Conservation (phyloP, 2,888 invertebrate species). For the Drosophila engyochracea region DNA sequence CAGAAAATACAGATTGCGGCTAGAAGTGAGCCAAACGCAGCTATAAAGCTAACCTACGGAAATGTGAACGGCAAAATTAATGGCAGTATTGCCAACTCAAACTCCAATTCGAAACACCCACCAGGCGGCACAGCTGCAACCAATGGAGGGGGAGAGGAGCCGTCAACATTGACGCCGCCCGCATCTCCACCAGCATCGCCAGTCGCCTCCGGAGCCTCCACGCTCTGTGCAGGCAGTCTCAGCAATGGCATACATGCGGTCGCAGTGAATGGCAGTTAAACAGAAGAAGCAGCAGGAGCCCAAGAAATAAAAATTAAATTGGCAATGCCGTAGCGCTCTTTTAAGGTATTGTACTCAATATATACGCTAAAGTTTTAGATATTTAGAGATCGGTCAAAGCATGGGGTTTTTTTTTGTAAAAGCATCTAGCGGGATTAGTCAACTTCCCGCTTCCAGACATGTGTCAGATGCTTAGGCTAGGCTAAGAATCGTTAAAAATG, state of each 20-base stretch:
- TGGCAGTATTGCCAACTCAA: conserved; percentile 10
- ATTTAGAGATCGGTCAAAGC: conserved; percentile 19
- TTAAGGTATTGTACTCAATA: conserved; percentile 35
- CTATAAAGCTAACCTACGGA: conserved; percentile 17
- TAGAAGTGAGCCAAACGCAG: conserved; percentile 3
- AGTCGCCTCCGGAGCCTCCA: conserved; percentile 48
- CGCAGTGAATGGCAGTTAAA: conserved; percentile 82
- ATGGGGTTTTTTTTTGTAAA: conserved; percentile 32
- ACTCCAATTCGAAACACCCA: conserved; percentile 9
- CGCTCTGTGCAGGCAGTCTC: conserved; percentile 48
- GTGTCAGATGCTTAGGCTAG: conserved; percentile 39
- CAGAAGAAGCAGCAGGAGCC: conserved; percentile 14
- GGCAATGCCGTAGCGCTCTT: neutral
- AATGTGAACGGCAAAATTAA: conserved; percentile 13
- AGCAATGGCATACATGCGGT: conserved; percentile 69
- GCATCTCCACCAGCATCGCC: conserved; percentile 81
- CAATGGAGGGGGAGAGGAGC: conserved; percentile 49
- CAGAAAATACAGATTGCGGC: neutral
- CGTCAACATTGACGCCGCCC: conserved; percentile 79
- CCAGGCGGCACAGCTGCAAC: conserved; percentile 4
- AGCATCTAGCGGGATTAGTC: conserved; percentile 3
- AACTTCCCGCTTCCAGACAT: neutral
- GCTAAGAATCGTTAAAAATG: conserved; percentile 34
- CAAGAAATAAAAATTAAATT: neutral
- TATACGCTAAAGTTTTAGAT: conserved; percentile 36